phyloP scores from a whole-genome alignment of 2,888 invertebrate species.

The Rhabditophanes sp. region DNA sequence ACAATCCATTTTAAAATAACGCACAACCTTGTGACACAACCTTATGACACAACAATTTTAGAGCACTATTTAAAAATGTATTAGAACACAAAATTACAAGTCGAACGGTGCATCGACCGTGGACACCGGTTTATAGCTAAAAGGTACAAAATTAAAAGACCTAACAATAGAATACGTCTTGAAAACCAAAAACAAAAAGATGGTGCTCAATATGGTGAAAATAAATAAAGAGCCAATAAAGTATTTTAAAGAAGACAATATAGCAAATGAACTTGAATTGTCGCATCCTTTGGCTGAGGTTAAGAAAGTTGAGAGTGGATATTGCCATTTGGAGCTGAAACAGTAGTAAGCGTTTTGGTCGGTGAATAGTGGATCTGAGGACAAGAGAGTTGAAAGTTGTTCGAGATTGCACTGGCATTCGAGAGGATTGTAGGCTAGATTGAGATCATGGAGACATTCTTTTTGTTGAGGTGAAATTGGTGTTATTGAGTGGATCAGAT shows the following conservation, averaged over 20 bases:
- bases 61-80: constrained; percentile 1
- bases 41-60: too few species aligned
- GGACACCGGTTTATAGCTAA: constrained; percentile 12
- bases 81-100: constrained; percentile 5
- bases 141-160: constrained; percentile 7
- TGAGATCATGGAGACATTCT: constrained; percentile 21
- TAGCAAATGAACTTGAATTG: constrained; percentile 9
- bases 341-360: constrained; percentile 28
- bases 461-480: constrained; percentile 17
- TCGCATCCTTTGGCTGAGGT: constrained; percentile 19
- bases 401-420: constrained; percentile 31
- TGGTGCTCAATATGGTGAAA: constrained; percentile 16
- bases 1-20: too few species aligned
- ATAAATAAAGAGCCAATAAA: constrained; percentile 21
- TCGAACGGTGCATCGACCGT: constrained; percentile 11
- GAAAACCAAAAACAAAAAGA: constrained; percentile 13
- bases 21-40: too few species aligned
- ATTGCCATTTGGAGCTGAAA: constrained; percentile 30
- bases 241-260: constrained; percentile 13
- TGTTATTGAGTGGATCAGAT: constrained; percentile 23
- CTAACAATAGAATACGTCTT: constrained; percentile 1
- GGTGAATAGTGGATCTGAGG: too few species aligned
- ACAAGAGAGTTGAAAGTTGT: constrained; percentile 13
- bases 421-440: constrained; percentile 28
- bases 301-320: constrained; percentile 26